phyloP scores from a whole-genome alignment of 2,113 vertebrate genomes.

The Cranoglanis bouderius region DNA sequence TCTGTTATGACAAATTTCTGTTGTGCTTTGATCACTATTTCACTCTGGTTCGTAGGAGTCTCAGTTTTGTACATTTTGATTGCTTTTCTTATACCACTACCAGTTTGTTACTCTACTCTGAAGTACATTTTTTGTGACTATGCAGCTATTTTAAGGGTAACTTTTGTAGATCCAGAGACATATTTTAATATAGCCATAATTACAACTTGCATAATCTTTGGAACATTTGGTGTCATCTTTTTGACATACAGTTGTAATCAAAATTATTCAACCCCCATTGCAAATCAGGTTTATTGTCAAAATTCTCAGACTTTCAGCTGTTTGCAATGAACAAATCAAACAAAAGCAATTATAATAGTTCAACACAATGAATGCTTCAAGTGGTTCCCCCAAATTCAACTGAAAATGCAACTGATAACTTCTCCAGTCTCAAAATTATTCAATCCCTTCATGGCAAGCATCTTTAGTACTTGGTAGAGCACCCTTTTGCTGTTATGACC shows the following conservation, averaged over 20 bases:
- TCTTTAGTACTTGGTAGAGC: too few species aligned
- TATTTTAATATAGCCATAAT: slow-evolving; percentile 29
- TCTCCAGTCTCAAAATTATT: too few species aligned
- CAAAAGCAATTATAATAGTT: too few species aligned
- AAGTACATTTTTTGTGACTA: slow-evolving; percentile 52
- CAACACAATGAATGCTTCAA: too few species aligned
- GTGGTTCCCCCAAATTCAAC: too few species aligned
- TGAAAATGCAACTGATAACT: too few species aligned
- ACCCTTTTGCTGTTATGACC: too few species aligned
- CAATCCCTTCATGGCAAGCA: too few species aligned
- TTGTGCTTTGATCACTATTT: neutral
- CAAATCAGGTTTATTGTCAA: too few species aligned
- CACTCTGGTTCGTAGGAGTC: slow-evolving; percentile 36
- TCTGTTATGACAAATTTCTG: slow-evolving; percentile 45
- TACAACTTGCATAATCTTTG: slow-evolving; percentile 42
- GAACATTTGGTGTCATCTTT: slow-evolving; percentile 47
- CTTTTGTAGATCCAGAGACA: slow-evolving; percentile 35
- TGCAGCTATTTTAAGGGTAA: slow-evolving; percentile 22
- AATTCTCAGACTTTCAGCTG: too few species aligned
- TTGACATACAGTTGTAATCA: slow-evolving; percentile 45
- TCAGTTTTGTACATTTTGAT: slow-evolving; percentile 11
- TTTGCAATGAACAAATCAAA: too few species aligned
- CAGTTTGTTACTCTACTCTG: slow-evolving; percentile 28
- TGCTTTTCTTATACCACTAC: slow-evolving; percentile 19
- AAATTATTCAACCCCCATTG: too few species aligned